Conservation (phyloP, 2,113 vertebrate genomes). For the Mola mola region DNA sequence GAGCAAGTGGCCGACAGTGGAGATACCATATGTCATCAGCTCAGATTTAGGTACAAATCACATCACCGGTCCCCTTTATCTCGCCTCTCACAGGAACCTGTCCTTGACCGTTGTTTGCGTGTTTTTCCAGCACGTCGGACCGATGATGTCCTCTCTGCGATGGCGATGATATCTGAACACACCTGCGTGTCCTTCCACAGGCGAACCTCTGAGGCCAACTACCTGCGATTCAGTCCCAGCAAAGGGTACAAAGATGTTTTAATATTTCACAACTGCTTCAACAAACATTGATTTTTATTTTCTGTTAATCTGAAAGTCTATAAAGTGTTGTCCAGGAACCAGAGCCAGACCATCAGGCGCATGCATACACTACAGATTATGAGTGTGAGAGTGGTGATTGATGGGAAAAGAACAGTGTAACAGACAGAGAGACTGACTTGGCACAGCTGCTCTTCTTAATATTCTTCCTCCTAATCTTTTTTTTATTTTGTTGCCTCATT, state of each 20-base stretch:
- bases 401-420: too few relatives aligned
- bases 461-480: too few relatives aligned
- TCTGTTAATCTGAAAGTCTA: too few relatives aligned
- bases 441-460: too few relatives aligned
- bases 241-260: slow-evolving; percentile 36
- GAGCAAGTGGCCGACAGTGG: slow-evolving; percentile 8
- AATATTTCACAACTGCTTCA: too few relatives aligned
- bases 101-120: neutral
- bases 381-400: too few relatives aligned
- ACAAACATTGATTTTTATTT: too few relatives aligned
- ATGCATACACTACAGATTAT: too few relatives aligned
- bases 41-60: slow-evolving; percentile 38
- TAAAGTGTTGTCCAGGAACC: too few relatives aligned
- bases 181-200: slow-evolving; percentile 68
- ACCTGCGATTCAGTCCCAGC: slow-evolving; percentile 36
- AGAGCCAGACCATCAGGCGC: too few relatives aligned
- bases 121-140: slow-evolving; percentile 31
- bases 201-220: slow-evolving; percentile 31
- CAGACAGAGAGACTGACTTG: too few relatives aligned
- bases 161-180: slow-evolving; percentile 51
- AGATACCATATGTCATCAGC: slow-evolving; percentile 60
- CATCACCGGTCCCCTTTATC: neutral
- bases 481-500: too few relatives aligned
- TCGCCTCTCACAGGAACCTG: neutral
- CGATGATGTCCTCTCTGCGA: slow-evolving; percentile 32